Evolutionary conservation across 2,113 vertebrate genomes (phyloP), one percentile per base, ranked within the genome.

Genomic region (Cyanoramphus novaezelandiae): DNA sequence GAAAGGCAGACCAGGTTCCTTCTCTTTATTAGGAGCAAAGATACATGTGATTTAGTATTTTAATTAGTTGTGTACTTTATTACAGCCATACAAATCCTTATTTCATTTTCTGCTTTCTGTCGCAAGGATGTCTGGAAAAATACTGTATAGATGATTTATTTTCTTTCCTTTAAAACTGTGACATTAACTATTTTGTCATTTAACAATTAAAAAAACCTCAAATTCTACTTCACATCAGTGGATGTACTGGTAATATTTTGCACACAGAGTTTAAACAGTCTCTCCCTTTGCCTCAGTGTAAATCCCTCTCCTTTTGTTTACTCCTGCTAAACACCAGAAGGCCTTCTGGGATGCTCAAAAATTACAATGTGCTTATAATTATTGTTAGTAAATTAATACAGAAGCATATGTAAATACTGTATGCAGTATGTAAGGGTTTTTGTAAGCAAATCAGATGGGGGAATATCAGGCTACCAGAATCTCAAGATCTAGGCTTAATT

Each of bases 221-320:
- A 87, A 94, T 91, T 49, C 67, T 57, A 11, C 63, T 68, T 76
- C 41, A 65, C 78, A 79, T 37, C 91, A 35, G 49, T 20, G 46
- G 82, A 49, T 53, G 14, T 43, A 2, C 5, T 50, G 71, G 75
- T 55, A 70, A 46, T 5, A 17, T 24, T 46, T 60, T 53, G 78
- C 57, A 87, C 7, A 19, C 6, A 43, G n/a, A 83, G 6, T 59
- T 93, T 52, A 69, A 89, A 91, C 28, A 15, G 11, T 44, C 52
- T 18, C 60, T 85, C 49, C 65, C 44, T 84, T 28, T 31, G 49
- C 63, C 63, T 55, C 57, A 12, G 37, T 47, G 67, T 52, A 94
- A 96, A 92, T 82, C 78, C 83, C 91, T 43, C 67, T 93, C 69
- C 72, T 86, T 79, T 65, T 95, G 64, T 92, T 94, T 89, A 74